phyloP scores from a whole-genome alignment of 1,140 invertebrate species.

The Alviniconcha marisindica region DNA sequence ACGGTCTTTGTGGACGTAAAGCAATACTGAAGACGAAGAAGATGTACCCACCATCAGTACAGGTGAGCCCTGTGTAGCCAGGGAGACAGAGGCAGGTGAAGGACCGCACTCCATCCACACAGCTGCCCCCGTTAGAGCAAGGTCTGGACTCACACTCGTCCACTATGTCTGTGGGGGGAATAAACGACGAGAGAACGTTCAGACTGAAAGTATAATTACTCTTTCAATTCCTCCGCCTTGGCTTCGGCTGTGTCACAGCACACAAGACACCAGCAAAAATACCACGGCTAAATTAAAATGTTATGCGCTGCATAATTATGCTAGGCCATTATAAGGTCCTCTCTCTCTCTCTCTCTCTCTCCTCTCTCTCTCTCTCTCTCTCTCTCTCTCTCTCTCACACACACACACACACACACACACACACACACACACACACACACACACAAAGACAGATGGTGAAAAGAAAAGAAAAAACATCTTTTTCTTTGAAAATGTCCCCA shows the following conservation, averaged over 20 bases:
- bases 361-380: constrained; percentile 1
- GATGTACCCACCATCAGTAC: constrained; percentile 12
- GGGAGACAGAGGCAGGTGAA: constrained; percentile 45
- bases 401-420: too few species aligned
- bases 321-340: too few species aligned
- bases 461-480: too few species aligned
- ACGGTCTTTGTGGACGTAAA: too few species aligned
- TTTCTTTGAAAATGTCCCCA: too few species aligned
- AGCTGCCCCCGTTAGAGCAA: constrained; percentile 43
- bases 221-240: too few species aligned
- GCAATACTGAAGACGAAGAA: too few species aligned
- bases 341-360: background rate
- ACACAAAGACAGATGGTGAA: background rate
- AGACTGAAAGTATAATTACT: too few species aligned
- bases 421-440: background rate
- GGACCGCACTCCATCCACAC: constrained; percentile 33
- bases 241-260: background rate
- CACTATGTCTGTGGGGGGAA: constrained; percentile 39
- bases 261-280: too few species aligned
- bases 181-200: too few species aligned
- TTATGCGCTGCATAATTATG: too few species aligned
- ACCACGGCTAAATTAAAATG: too few species aligned
- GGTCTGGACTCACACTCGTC: constrained; percentile 33
- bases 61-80: constrained; percentile 39
- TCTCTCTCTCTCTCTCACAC: background rate